A percentile compares a stretch with the other conserved stretches of the same genome.
Conservation (phyloP, 2,113 vertebrate genomes). For the Onychostoma macrolepis region DNA sequence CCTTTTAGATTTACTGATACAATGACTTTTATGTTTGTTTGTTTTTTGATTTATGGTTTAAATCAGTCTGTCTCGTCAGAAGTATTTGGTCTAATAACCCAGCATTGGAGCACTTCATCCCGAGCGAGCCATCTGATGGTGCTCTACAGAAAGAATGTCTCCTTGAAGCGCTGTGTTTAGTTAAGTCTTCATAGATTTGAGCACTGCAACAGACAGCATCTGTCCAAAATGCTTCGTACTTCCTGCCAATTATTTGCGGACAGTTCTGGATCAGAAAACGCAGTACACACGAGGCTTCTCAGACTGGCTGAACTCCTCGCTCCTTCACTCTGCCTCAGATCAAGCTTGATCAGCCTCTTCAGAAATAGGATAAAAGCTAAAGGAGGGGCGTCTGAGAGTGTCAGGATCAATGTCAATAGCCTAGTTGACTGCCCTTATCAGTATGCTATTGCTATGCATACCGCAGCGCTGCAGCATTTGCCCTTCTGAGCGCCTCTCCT, state of each 20-base stretch:
- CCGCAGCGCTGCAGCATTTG: slow-evolving; percentile 29
- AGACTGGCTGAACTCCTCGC: slow-evolving; percentile 1
- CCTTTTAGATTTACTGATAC: no score
- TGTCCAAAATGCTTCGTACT: slow-evolving; percentile 32
- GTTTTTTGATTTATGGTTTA: background rate
- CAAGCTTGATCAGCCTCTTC: slow-evolving; percentile 37
- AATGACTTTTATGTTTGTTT: background rate
- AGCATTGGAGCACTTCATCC: background rate
- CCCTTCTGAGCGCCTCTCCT: slow-evolving; percentile 16
- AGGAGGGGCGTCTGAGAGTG: slow-evolving; percentile 26
- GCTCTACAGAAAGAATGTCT: background rate
- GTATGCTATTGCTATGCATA: slow-evolving; percentile 22
- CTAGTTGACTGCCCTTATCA: slow-evolving; percentile 33
- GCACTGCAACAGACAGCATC: slow-evolving; percentile 40
- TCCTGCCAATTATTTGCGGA: slow-evolving; percentile 28
- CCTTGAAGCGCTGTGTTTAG: slow-evolving; percentile 20
- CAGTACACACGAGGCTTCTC: slow-evolving; percentile 6
- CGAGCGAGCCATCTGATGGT: slow-evolving; percentile 9
- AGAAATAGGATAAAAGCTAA: slow-evolving; percentile 22
- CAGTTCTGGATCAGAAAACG: slow-evolving; percentile 31
- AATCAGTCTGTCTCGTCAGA: background rate
- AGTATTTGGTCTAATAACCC: slow-evolving; percentile 22
- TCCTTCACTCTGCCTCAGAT: slow-evolving; percentile 24
- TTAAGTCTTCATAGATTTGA: slow-evolving; percentile 40
- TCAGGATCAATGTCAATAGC: slow-evolving; percentile 43